Evolutionary conservation across 2,797 vertebrate species (phyloP), one percentile per base, ranked within the genome.

Genomic region (Cossypha niveicapilla): DNA sequence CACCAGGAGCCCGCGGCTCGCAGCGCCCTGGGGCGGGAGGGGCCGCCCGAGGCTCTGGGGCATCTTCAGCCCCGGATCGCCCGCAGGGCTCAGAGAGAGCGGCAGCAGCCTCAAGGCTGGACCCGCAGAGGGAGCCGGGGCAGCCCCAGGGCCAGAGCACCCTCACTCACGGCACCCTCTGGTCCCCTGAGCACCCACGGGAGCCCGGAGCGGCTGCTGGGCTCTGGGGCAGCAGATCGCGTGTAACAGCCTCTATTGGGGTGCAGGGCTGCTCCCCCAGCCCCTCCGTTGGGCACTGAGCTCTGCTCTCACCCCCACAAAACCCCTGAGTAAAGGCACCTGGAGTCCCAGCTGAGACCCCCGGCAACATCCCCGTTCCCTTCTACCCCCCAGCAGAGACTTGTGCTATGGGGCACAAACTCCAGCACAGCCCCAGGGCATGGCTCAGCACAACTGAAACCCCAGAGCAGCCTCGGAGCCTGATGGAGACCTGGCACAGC

Each of bases 351-450:
- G 0, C 44, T 28, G 48, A 62, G 27, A 6, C 7, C 22, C 25
- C 16, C 28, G 18, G 9, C 48, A 25, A 2, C n/a, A 50, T 11
- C 50, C 19, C 28, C 44, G 2, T 5, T 24, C 24, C 44, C 21
- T 50, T 50, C 19, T 32, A 5, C 28, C 17, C 21, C 47, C 19
- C 13, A 28, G 23, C 70, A 54, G 27, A 7, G 21, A 14, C 28
- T 17, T 18, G 44, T 45, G 14, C 34, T 2, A 0, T 9, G 28
- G 50, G 63, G 10, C 39, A 66, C 57, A 62, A 58, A 19, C 18
- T 10, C 45, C 63, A 4, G 16, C 15, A 0, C 5, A 13, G 6
- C 6, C 47, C 7, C n/a, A 6, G 0, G 0, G 11, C 0, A 2
- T 6, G 62, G 57, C 24, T 77, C 72, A 62, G 63, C 56, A 50